phyloP scores from a whole-genome alignment of 2,113 vertebrate genomes.

The Bubo blakistoni region DNA sequence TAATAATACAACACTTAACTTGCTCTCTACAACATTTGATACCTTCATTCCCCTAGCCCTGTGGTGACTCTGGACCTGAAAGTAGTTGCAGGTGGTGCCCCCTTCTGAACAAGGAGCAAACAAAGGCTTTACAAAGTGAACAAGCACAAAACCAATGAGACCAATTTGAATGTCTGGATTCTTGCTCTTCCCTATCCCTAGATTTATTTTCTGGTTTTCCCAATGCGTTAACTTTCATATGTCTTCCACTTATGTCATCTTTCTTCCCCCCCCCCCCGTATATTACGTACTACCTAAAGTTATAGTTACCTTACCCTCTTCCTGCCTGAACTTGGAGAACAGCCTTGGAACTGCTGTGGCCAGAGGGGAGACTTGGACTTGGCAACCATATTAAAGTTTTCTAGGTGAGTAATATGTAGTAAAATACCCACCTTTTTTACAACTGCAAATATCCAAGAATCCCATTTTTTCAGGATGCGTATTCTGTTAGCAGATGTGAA shows the following conservation, averaged over 20 bases:
- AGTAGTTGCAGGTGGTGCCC: background rate
- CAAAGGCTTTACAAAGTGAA: background rate
- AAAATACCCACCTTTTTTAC: background rate
- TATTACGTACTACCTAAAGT: background rate
- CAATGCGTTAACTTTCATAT: background rate
- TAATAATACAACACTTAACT: background rate
- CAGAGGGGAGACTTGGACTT: background rate
- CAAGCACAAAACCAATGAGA: background rate
- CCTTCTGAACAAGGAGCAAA: background rate
- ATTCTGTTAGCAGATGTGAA: background rate
- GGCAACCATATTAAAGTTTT: background rate
- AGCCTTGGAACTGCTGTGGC: background rate
- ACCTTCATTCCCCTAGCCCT: background rate
- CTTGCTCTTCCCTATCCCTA: background rate
- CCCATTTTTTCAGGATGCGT: background rate
- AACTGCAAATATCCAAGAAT: background rate
- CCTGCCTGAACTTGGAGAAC: background rate
- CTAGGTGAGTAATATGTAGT: background rate
- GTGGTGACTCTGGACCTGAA: rapidly evolving
- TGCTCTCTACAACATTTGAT: background rate
- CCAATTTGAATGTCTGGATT: background rate
- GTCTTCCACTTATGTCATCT: background rate
- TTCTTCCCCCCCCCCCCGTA: no score
- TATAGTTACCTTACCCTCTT: background rate
- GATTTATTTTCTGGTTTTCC: background rate